phyloP scores from a whole-genome alignment of 2,888 invertebrate genomes.

The Troides aeacus region DNA sequence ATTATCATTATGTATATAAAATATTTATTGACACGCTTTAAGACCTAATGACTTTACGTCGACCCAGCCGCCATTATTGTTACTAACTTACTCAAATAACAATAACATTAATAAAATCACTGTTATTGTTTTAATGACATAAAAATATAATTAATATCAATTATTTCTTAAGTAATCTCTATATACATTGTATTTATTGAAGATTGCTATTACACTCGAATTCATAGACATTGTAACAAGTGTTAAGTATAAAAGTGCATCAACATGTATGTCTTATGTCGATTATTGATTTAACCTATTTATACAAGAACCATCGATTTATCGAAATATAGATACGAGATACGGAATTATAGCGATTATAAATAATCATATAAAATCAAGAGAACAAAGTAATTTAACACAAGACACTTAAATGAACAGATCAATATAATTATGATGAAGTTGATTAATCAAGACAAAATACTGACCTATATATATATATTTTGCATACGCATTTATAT shows the following conservation, averaged over 20 bases:
- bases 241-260: neutral
- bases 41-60: neutral
- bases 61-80: neutral
- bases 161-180: neutral
- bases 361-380: too few relatives aligned
- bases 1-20: neutral
- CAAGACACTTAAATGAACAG: too few relatives aligned
- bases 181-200: neutral
- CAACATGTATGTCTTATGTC: neutral
- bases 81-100: neutral
- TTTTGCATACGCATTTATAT: too few relatives aligned
- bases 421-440: too few relatives aligned
- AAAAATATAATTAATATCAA: neutral
- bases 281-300: too few relatives aligned
- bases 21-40: neutral
- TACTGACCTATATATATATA: too few relatives aligned
- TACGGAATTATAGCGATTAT: too few relatives aligned
- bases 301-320: too few relatives aligned
- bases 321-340: too few relatives aligned
- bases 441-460: too few relatives aligned
- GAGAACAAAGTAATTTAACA: too few relatives aligned
- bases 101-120: neutral
- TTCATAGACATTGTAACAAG: neutral
- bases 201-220: neutral
- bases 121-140: neutral